Conservation (phyloP, 2,888 invertebrate genomes). For the Nycteola revayana region DNA sequence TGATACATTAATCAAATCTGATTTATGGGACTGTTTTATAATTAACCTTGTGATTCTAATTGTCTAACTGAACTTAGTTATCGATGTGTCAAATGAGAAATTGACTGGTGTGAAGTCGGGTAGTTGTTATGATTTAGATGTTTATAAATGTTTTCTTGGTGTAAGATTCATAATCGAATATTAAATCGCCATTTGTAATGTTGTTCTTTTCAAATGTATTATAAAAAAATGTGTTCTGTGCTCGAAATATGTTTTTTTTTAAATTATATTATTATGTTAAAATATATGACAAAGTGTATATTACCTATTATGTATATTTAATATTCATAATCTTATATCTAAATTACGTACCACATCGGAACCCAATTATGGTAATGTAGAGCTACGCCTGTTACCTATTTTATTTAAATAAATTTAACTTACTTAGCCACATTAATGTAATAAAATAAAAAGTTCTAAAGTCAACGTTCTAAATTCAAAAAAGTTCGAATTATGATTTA, state of each 20-base stretch:
- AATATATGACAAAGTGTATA: neutral
- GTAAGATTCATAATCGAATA: no score
- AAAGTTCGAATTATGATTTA: slow-evolving; percentile 80
- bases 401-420: neutral
- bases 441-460: slow-evolving; percentile 56
- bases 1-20: slow-evolving; percentile 28
- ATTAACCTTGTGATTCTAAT: slow-evolving; percentile 27
- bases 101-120: slow-evolving; percentile 39
- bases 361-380: no score
- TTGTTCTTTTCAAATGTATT: no score
- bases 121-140: slow-evolving; percentile 32
- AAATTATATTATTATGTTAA: neutral
- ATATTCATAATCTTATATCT: no score
- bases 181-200: no score
- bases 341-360: no score
- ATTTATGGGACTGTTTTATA: slow-evolving; percentile 17
- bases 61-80: slow-evolving; percentile 25
- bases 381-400: no score
- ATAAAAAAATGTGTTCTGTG: no score
- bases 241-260: no score
- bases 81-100: slow-evolving; percentile 39
- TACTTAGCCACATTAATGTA: slow-evolving; percentile 16
- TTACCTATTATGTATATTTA: neutral
- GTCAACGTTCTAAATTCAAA: slow-evolving; percentile 77
- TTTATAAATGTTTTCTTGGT: no score